Conservation (phyloP, 2,888 invertebrate genomes). For the Glyphotaelius pellucidus region DNA sequence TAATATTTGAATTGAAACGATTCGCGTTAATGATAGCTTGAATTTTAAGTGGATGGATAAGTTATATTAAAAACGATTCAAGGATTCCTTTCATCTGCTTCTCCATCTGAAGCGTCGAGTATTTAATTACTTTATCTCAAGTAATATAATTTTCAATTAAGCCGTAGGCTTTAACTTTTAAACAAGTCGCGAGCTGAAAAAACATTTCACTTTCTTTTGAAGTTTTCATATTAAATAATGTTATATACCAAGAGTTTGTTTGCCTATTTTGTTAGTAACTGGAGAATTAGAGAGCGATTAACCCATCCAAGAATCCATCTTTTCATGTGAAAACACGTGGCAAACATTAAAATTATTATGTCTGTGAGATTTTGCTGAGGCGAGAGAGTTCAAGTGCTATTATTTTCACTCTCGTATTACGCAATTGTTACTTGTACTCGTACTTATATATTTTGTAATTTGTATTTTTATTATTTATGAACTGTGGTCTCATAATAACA, state of each 20-base stretch:
- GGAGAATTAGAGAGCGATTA: background rate
- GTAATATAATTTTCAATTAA: conserved; percentile 44
- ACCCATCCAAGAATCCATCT: background rate
- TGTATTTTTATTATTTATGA: background rate
- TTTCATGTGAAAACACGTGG: background rate
- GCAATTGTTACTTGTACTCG: too few species aligned
- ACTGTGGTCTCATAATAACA: background rate
- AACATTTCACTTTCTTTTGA: conserved; percentile 1
- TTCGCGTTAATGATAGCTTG: conserved; percentile 33
- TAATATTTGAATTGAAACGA: background rate
- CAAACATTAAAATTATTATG: too few species aligned
- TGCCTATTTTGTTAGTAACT: background rate
- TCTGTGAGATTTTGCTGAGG: too few species aligned
- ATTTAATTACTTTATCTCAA: conserved; percentile 33
- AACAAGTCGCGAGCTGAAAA: conserved; percentile 27
- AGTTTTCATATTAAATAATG: conserved; percentile 30
- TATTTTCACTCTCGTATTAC: too few species aligned
- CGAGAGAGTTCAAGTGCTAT: too few species aligned
- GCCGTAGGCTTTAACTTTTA: conserved; percentile 23
- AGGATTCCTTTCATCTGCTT: conserved; percentile 16
- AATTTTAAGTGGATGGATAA: conserved; percentile 11
- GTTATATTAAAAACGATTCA: conserved; percentile 9
- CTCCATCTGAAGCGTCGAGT: background rate
- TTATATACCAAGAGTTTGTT: background rate
- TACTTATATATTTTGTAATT: background rate